These are phyloP conservation scores for Gorsachius magnificus DNA, from an alignment of 2,797 vertebrate genomes.

Conservation along the genomic window DNA sequence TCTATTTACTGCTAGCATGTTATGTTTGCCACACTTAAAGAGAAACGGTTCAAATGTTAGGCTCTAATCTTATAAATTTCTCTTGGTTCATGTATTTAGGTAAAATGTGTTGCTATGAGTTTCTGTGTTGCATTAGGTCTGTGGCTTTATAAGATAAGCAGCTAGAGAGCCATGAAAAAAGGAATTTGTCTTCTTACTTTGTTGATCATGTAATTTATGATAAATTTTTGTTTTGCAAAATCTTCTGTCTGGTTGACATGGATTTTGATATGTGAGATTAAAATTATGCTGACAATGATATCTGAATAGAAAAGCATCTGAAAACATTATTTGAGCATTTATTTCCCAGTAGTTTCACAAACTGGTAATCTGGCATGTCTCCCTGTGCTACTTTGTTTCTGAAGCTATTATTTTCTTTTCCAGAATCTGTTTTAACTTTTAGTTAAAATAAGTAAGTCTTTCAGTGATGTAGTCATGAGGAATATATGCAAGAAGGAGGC, in stretches of 20 bases:
- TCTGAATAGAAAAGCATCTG: neutral
- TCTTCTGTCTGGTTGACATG: neutral
- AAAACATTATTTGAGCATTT: neutral
- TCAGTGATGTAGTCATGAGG: neutral
- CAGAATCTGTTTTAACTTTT: neutral
- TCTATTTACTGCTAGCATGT: neutral
- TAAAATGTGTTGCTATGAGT: neutral
- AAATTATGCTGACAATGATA: neutral
- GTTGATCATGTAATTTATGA: neutral
- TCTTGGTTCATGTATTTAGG: neutral
- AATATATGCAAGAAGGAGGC: neutral
- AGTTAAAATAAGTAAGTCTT: neutral
- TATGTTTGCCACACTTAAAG: neutral
- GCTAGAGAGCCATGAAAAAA: neutral
- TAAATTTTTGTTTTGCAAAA: neutral
- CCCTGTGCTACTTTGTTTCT: neutral
- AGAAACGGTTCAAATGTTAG: neutral
- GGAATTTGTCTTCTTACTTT: neutral
- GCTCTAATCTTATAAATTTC: neutral
- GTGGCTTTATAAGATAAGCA: neutral
- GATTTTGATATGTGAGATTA: neutral
- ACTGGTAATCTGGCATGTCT: neutral
- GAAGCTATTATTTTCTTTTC: neutral
- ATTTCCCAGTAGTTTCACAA: neutral
- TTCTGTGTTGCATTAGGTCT: neutral